Conservation (phyloP, 2,113 vertebrate genomes). For the Pachyramphus minor region DNA sequence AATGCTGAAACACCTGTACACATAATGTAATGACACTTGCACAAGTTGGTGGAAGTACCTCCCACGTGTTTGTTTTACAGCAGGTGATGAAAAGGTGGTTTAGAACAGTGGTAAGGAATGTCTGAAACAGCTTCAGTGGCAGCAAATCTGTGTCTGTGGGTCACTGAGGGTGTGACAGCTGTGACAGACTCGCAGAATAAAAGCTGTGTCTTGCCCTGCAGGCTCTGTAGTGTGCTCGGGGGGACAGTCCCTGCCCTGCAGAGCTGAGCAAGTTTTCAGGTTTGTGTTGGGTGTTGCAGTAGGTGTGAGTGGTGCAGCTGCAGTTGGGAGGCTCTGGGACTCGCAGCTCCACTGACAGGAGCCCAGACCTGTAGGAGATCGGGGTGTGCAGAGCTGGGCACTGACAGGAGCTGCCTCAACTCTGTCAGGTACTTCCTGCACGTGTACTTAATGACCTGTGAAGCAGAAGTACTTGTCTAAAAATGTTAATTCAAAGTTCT, state of each 20-base stretch:
- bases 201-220: neutral
- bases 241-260: neutral
- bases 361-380: neutral
- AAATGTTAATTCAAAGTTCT: neutral
- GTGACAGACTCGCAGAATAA: neutral
- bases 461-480: neutral
- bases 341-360: neutral
- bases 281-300: neutral
- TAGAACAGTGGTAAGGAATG: neutral
- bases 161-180: neutral
- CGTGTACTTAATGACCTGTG: rapidly evolving
- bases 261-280: neutral
- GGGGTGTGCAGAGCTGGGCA: neutral
- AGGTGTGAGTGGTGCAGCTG: neutral
- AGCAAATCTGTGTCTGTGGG: neutral
- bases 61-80: neutral
- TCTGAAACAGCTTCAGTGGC: neutral
- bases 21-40: neutral
- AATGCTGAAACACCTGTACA: neutral
- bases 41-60: neutral
- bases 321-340: neutral
- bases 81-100: neutral
- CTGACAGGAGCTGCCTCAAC: neutral
- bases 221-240: too few species aligned
- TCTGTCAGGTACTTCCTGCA: rapidly evolving